Evolutionary conservation across 1,140 invertebrate species (phyloP).

Genomic region (Lethocerus indicus): DNA sequence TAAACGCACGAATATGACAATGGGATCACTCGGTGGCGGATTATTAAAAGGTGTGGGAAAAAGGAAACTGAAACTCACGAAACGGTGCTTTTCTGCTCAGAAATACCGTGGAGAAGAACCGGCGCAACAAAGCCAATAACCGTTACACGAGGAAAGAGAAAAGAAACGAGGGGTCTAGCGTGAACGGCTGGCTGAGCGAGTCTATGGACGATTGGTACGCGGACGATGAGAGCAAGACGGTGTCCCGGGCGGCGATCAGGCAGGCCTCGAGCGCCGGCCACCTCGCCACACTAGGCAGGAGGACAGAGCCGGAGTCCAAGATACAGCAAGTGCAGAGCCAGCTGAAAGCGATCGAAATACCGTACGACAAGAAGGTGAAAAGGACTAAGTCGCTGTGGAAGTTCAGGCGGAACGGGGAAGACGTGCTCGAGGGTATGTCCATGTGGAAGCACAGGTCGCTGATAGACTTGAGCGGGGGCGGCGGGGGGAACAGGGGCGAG

Average conservation of each 20-base stretch:
- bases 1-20: too few species aligned
- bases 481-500: not conserved
- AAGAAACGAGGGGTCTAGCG: constrained; percentile 22
- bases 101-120: too few species aligned
- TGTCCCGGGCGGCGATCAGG: constrained; percentile 14
- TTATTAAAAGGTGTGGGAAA: not conserved
- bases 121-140: too few species aligned
- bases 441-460: constrained; percentile 69
- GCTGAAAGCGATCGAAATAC: constrained; percentile 16
- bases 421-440: constrained; percentile 65
- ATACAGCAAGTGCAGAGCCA: constrained; percentile 25
- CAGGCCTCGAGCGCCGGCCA: constrained; percentile 18
- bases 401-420: constrained; percentile 48
- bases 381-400: constrained; percentile 65
- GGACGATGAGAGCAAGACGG: constrained; percentile 13
- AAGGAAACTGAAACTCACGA: constrained; percentile 12
- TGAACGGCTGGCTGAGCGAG: constrained; percentile 28
- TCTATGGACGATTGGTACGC: constrained; percentile 21
- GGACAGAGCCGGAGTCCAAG: constrained; percentile 13
- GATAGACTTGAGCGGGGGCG: constrained; percentile 36
- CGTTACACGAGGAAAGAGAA: too few species aligned
- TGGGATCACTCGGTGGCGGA: too few species aligned
- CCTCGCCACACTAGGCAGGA: constrained; percentile 14
- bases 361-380: constrained; percentile 34
- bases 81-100: too few species aligned